A percentile compares a stretch with the other conserved stretches of the same genome.
These are phyloP conservation scores for Umimayanthus kanabou DNA, from an alignment of 92 coral and sea anemone species.

Conservation along the genomic window DNA sequence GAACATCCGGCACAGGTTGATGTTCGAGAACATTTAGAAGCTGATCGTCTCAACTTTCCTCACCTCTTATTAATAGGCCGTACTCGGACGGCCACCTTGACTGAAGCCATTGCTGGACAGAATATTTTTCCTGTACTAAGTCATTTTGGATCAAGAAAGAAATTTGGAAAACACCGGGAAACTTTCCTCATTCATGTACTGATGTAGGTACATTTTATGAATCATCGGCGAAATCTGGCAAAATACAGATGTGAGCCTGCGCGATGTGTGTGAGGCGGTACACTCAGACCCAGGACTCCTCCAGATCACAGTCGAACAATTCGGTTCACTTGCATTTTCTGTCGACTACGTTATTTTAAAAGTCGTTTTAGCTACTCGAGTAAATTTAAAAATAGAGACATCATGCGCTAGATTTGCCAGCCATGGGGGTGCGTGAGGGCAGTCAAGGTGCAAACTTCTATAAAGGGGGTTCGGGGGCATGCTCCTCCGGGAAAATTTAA, in stretches of 20 bases:
- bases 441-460: too few relatives aligned
- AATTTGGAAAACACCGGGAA: constrained; percentile 15
- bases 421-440: too few relatives aligned
- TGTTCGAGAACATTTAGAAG: constrained; percentile 16
- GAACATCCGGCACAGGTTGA: constrained; percentile 4
- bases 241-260: constrained; percentile 39
- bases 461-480: too few relatives aligned
- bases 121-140: constrained; percentile 47
- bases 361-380: background rate
- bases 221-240: constrained; percentile 30
- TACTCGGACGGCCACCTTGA: constrained; percentile 98
- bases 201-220: constrained; percentile 39
- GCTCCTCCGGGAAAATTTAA: too few relatives aligned
- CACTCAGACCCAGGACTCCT: constrained; percentile 26
- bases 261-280: constrained; percentile 42
- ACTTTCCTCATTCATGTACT: background rate
- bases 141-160: constrained; percentile 47
- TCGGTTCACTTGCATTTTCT: too few relatives aligned
- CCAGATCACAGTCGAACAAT: too few relatives aligned
- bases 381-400: too few relatives aligned
- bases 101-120: constrained; percentile 87
- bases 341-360: too few relatives aligned
- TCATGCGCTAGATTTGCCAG: too few relatives aligned
- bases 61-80: constrained; percentile 97
- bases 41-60: constrained; percentile 39